Evolutionary conservation across 2,113 vertebrate species (phyloP).

Genomic region (Odontophorus gujanensis): DNA sequence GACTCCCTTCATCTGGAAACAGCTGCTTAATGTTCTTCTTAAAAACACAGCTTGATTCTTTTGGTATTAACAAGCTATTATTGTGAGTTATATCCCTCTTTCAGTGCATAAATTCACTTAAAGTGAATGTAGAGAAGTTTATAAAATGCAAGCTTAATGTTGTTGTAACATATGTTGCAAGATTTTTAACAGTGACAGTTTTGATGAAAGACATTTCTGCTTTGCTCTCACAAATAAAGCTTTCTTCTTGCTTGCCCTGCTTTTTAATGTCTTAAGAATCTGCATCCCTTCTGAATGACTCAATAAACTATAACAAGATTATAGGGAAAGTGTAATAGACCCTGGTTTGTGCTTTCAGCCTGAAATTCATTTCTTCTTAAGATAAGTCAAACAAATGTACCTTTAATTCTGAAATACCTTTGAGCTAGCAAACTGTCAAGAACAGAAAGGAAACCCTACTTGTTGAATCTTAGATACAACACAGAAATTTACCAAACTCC

Average conservation of each 20-base stretch:
- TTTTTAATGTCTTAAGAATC: slow-evolving; percentile 58
- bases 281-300: slow-evolving; percentile 30
- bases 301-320: slow-evolving; percentile 25
- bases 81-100: slow-evolving; percentile 88
- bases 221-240: slow-evolving; percentile 74
- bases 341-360: neutral
- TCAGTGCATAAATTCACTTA: slow-evolving; percentile 86
- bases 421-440: slow-evolving; percentile 2
- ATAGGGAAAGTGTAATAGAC: neutral
- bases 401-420: slow-evolving; percentile 30
- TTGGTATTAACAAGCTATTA: slow-evolving; percentile 95
- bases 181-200: slow-evolving; percentile 75
- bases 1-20: slow-evolving; percentile 85
- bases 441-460: slow-evolving; percentile 11
- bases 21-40: slow-evolving; percentile 95
- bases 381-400: neutral
- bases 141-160: slow-evolving; percentile 78
- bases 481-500: neutral
- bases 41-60: slow-evolving; percentile 90
- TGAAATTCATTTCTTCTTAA: slow-evolving; percentile 19
- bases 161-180: slow-evolving; percentile 77
- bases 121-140: slow-evolving; percentile 83
- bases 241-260: slow-evolving; percentile 58
- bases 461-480: slow-evolving; percentile 12
- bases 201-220: slow-evolving; percentile 75